These are phyloP conservation scores for Potorous gilbertii DNA, from an alignment of 2,797 vertebrate species.

Conservation along the genomic window DNA sequence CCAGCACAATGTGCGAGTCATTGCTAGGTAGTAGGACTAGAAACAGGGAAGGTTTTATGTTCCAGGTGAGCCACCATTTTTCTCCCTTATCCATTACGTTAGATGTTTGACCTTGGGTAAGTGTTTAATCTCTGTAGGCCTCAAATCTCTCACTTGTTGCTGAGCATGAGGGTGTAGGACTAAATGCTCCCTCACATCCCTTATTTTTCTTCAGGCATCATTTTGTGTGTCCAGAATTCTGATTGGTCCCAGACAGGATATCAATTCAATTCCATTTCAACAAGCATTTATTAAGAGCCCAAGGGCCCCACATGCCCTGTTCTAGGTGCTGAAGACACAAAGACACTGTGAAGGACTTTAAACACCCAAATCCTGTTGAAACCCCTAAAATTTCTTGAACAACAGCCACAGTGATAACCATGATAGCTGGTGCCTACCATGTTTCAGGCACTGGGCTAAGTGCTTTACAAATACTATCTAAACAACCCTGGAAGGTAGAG, in stretches of 20 bases:
- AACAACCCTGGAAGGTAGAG: not conserved
- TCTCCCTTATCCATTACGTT: not conserved
- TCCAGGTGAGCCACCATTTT: not conserved
- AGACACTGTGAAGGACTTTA: not conserved
- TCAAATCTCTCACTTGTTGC: not conserved
- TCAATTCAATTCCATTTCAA: not conserved
- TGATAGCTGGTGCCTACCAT: not conserved
- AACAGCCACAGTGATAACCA: not conserved
- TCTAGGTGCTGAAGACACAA: not conserved
- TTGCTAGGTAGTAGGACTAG: not conserved
- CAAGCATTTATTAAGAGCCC: not conserved
- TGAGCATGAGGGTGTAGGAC: not conserved
- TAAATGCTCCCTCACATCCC: not conserved
- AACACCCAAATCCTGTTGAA: no score
- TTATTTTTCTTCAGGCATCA: not conserved
- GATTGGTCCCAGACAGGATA: not conserved
- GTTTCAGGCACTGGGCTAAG: not conserved
- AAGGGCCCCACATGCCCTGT: not conserved
- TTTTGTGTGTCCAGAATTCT: not conserved
- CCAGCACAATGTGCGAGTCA: not conserved
- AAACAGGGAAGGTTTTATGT: not conserved
- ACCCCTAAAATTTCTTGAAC: not conserved
- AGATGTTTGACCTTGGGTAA: not conserved
- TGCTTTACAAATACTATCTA: not conserved
- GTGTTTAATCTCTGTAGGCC: not conserved